phyloP scores from a whole-genome alignment of 2,113 vertebrate genomes.

The Lipotes vexillifer region DNA sequence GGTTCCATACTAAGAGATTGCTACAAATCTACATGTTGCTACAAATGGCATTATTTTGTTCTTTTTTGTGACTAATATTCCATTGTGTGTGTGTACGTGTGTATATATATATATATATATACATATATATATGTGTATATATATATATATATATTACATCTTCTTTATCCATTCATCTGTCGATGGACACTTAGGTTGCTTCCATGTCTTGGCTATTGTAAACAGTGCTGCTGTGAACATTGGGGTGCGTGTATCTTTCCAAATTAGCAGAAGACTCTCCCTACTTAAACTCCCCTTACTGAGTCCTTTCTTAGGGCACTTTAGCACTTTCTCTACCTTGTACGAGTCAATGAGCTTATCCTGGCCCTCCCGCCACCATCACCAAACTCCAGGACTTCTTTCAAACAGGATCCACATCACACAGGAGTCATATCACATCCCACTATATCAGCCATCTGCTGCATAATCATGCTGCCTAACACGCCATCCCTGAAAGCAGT shows the following conservation, averaged over 20 bases:
- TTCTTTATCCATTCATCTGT: background rate
- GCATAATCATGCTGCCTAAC: background rate
- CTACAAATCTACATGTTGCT: too few relatives aligned
- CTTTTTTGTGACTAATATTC: too few relatives aligned
- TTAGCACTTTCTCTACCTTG: background rate
- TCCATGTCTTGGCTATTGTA: background rate
- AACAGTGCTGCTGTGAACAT: background rate
- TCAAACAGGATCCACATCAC: background rate
- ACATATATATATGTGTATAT: background rate
- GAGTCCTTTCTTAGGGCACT: background rate
- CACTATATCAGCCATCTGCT: fast-evolving
- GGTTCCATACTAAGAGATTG: too few relatives aligned
- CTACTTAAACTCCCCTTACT: background rate
- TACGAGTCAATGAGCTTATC: too few relatives aligned
- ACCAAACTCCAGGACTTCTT: background rate
- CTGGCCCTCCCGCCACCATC: background rate
- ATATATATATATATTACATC: background rate
- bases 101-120: too few relatives aligned
- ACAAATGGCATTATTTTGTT: too few relatives aligned
- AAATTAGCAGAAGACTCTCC: background rate
- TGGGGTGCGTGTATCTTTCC: background rate
- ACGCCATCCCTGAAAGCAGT: background rate
- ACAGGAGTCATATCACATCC: background rate
- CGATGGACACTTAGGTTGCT: background rate
- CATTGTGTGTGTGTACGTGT: too few relatives aligned